Conservation (phyloP, 2,113 vertebrate genomes). For the Carassius auratus region DNA sequence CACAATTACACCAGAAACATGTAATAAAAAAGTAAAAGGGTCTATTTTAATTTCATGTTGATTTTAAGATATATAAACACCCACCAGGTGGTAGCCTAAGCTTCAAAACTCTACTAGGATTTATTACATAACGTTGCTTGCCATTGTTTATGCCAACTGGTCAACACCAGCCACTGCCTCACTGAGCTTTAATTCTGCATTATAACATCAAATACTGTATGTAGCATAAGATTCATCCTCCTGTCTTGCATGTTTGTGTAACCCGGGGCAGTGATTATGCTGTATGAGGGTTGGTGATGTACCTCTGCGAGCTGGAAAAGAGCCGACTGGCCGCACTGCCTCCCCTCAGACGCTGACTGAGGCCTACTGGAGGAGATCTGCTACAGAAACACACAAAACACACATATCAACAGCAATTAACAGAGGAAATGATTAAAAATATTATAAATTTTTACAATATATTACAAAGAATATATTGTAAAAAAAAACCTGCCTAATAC, state of each 20-base stretch:
- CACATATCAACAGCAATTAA: not conserved
- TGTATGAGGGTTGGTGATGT: constrained; percentile 47
- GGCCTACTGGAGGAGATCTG: constrained; percentile 80
- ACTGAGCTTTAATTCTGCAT: constrained; percentile 10
- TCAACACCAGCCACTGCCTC: constrained; percentile 28
- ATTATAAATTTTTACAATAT: too few relatives aligned
- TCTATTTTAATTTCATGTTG: too few relatives aligned
- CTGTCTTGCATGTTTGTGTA: not conserved
- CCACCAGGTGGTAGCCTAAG: constrained; percentile 36
- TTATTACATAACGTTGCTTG: constrained; percentile 29
- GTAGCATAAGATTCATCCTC: not conserved
- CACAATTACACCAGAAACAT: not conserved
- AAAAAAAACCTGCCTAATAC: not conserved
- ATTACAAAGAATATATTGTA: too few relatives aligned
- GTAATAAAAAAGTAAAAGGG: too few relatives aligned
- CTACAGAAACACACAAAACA: constrained; percentile 33
- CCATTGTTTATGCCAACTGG: constrained; percentile 12
- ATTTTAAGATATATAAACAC: not conserved
- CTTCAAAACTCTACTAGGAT: not conserved
- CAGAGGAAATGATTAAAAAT: not conserved
- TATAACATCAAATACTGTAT: constrained; percentile 1
- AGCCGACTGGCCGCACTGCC: constrained; percentile 83
- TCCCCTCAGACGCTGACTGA: constrained; percentile 74
- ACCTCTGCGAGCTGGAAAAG: constrained; percentile 90
- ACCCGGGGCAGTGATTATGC: not conserved